A percentile compares a stretch with the other conserved stretches of the same genome.
Evolutionary conservation across 2,113 vertebrate species (phyloP).

Genomic region (Silurus meridionalis): DNA sequence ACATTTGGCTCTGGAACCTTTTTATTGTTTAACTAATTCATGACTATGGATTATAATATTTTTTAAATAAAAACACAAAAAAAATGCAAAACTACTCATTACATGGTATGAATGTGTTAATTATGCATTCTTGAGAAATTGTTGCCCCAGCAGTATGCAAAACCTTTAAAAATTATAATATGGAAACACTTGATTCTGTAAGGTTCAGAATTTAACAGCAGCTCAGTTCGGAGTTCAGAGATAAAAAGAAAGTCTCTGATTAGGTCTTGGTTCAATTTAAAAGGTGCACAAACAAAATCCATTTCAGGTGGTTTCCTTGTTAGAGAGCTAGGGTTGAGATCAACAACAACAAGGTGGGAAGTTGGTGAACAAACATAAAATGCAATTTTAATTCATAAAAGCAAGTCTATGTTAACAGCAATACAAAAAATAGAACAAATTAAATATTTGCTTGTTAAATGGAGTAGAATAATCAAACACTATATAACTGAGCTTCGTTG

Average conservation of each 20-base stretch:
- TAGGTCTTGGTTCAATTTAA: background rate
- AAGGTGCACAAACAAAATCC: background rate
- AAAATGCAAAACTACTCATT: too few relatives aligned
- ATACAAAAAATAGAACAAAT: background rate
- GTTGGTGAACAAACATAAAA: background rate
- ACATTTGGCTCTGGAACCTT: background rate
- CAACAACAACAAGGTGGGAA: background rate
- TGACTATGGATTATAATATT: too few relatives aligned
- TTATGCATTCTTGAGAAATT: background rate
- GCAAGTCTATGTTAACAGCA: background rate
- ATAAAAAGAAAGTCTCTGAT: background rate
- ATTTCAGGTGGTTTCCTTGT: background rate
- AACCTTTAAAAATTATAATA: background rate
- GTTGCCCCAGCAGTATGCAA: background rate
- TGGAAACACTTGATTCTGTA: background rate
- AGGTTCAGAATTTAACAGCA: background rate
- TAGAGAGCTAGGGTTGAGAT: background rate
- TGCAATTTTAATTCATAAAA: background rate
- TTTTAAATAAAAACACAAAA: too few relatives aligned
- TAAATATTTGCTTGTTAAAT: too few relatives aligned
- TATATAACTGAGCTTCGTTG: background rate
- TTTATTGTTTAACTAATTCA: too few relatives aligned
- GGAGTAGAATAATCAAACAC: background rate
- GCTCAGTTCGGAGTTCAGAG: background rate
- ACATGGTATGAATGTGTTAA: background rate